Base-by-base conservation (phyloP, 2,888 invertebrate species). In the Coenonympha glycerion region DNA sequence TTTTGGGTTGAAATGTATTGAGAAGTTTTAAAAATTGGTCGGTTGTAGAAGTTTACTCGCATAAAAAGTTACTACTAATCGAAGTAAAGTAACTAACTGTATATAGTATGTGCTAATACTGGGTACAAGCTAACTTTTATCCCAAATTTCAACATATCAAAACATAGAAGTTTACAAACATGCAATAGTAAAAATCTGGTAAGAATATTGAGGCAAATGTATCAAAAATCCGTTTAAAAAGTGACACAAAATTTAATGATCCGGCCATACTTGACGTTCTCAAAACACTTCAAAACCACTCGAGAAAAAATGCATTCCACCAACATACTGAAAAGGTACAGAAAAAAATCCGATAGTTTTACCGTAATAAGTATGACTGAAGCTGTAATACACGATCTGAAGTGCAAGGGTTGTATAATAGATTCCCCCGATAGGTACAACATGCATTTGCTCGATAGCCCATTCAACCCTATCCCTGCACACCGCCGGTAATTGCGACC, bases 401-500 rank as follows among this genome's bases (percentile, higher is more conserved):
- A 42, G 33, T 45, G 39, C 30, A 15, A 42, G 57, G 55, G 52
- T 36, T 41, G 28, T 40, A 48, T 50, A 53, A 56, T 53, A 48
- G 37, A 48, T 53, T 53, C 52, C 45, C 53, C 51, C 52, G 21
- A 54, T 49, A 48, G 26, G 30, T 40, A 52, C 41, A 45, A 24
- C 22, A 45, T 47, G 21, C 40, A 40, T 52, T 34, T 33, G 45
- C 50, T 45, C 56, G 53, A 56, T 56, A 53, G 37, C 41, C 50
- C 37, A 41, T 56, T 59, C 61, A 66, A 65, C 66, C 67, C 66
- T 64, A 63, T 63, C 60, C 71, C 30, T 11, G 48, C 65, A 64
- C 64, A 59, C 64, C 65, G 59, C 52, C 62, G 59, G 71, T 73
- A 72, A 75, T 74, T 72, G 72, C 72, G 58, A 62, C 60, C 72